Conservation (phyloP, 2,888 invertebrate genomes). For the Lycophotia porphyrea region DNA sequence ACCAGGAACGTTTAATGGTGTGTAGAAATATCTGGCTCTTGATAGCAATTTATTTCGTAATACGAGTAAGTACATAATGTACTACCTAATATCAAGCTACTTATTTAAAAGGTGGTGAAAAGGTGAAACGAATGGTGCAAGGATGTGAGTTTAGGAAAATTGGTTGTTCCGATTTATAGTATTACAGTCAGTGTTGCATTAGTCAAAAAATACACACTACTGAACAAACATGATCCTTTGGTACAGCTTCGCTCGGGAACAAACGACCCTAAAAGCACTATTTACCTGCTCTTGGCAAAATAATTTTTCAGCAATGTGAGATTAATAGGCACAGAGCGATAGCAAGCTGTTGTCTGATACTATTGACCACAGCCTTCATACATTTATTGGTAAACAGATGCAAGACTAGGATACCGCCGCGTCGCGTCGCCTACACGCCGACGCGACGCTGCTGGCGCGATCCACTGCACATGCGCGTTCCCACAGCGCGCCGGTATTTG, state of each 20-base stretch:
- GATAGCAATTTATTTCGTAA: background rate
- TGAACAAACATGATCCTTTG: background rate
- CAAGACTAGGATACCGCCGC: conserved; percentile 53
- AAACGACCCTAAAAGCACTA: too few relatives aligned
- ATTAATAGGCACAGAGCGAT: too few relatives aligned
- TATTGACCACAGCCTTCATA: conserved; percentile 8
- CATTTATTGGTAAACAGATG: conserved; percentile 59
- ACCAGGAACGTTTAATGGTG: background rate
- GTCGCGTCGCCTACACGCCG: conserved; percentile 10
- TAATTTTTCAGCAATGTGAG: background rate
- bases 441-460: background rate
- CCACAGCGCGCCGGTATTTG: conserved; percentile 55
- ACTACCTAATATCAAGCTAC: background rate
- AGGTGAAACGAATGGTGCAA: background rate
- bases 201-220: background rate
- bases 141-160: background rate
- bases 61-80: too few relatives aligned
- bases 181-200: background rate
- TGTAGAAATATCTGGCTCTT: background rate
- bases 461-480: conserved; percentile 29
- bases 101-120: background rate
- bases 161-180: background rate
- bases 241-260: background rate
- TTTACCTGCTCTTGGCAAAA: background rate
- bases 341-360: too few relatives aligned